Evolutionary conservation across 2,797 vertebrate genomes (phyloP), one percentile per base, ranked within the genome.

Genomic region (Zalophus californianus): DNA sequence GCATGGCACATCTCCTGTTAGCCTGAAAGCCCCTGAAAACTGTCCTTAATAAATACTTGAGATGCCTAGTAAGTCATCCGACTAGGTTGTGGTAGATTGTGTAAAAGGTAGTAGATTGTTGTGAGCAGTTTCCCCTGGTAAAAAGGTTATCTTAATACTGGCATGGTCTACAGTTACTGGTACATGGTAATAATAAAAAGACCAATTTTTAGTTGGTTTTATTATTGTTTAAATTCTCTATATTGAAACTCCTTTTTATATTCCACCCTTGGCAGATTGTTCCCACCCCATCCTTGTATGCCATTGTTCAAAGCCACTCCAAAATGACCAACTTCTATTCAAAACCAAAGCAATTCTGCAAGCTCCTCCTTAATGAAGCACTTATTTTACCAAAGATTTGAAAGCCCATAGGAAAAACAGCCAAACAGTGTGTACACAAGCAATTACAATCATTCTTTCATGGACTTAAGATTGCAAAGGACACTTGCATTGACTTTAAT

Each of bases 11-110:
- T 84, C 75, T 56, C 50, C 27, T 66, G 54, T 87, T 70, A 79
- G 6, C 88, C 7, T 68, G 62, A 92, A 94, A 95, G 38, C 32
- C 20, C 25, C 95, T 86, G 52, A 86, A 94, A 95, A 92, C 10
- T 27, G 29, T 82, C 38, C 66, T 83, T 89, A 82, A 78, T 54
- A 70, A 62, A 52, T n/a, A 94, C 41, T 73, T 86, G 23, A 52
- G 35, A 3, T 29, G 20, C 20, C 78, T 86, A 79, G 54, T n/a
- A 66, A 72, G 87, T 50, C 66, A 80, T 73, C 56, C 82, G 21
- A 54, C 16, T 86, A 32, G 52, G 29, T 12, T 84, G 35, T 12
- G 21, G 73, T 48, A 77, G 29, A 48, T 2, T 62, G 58, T 50
- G 8, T 50, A 48, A 50, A 62, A 66, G 20, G 16, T 11, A 80